Evolutionary conservation across 2,113 vertebrate species (phyloP).

Genomic region (Nycticebus coucang): DNA sequence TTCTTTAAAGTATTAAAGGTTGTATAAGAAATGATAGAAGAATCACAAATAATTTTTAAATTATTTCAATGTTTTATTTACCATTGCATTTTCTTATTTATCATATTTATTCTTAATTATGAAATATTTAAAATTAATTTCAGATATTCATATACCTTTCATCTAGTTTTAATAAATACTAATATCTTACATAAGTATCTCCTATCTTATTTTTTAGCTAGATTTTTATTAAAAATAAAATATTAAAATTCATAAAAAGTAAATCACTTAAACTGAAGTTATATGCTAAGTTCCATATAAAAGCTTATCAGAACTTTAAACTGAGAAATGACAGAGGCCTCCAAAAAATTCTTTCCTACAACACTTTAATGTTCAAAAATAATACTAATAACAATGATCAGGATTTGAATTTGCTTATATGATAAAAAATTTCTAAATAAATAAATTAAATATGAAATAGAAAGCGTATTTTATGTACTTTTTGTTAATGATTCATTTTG

Average conservation of each 20-base stretch:
- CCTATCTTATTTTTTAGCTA: background rate
- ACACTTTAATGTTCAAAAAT: background rate
- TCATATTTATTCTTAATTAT: conserved; percentile 58
- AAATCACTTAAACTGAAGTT: conserved; percentile 23
- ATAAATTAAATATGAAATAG: background rate
- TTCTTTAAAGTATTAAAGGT: background rate
- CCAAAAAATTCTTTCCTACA: conserved; percentile 36
- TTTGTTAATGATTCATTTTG: conserved; percentile 34
- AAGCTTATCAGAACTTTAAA: conserved; percentile 17
- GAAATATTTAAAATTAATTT: conserved; percentile 50
- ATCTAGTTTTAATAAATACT: conserved; percentile 11
- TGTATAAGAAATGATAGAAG: background rate
- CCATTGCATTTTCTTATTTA: background rate
- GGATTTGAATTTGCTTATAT: background rate
- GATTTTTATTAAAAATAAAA: conserved; percentile 19
- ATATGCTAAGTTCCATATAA: background rate
- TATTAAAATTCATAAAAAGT: conserved; percentile 14
- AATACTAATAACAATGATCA: background rate
- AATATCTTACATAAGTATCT: conserved; percentile 21
- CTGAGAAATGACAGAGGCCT: background rate
- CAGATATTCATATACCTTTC: background rate
- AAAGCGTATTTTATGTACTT: background rate
- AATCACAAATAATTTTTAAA: conserved; percentile 36
- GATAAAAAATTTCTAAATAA: background rate
- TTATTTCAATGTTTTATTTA: conserved; percentile 24